These are phyloP conservation scores for Amblyopsis rosae DNA, from an alignment of 2,113 vertebrate genomes.

Conservation along the genomic window DNA sequence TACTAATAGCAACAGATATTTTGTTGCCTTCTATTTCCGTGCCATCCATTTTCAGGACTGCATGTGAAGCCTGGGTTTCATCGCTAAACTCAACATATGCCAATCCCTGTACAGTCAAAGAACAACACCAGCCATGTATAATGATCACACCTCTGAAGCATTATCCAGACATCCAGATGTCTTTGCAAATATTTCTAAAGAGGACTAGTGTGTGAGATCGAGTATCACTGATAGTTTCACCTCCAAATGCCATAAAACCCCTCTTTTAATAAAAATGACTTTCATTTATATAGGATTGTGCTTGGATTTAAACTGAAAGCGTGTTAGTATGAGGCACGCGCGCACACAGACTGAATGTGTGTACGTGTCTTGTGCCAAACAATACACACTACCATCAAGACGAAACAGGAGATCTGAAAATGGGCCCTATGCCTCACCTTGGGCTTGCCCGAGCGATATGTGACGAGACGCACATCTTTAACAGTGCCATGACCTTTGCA, in stretches of 20 bases:
- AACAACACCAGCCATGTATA: background rate
- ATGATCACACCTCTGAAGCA: background rate
- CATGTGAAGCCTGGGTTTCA: conserved; percentile 88
- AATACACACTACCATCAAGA: too few species aligned
- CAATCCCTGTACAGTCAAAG: conserved; percentile 81
- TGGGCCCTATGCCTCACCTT: conserved; percentile 78
- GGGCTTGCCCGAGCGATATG: conserved; percentile 92
- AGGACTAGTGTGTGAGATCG: too few species aligned
- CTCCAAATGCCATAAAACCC: too few species aligned
- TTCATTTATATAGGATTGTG: too few species aligned
- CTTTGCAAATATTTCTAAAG: too few species aligned
- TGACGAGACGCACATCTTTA: conserved; percentile 90
- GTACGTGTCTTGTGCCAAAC: too few species aligned
- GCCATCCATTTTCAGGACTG: conserved; percentile 91
- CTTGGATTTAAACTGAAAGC: too few species aligned
- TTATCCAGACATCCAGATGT: background rate
- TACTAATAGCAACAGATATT: conserved; percentile 93
- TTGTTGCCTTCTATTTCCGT: conserved; percentile 79
- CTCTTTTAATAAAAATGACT: too few species aligned
- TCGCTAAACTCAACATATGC: conserved; percentile 95
- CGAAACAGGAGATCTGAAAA: background rate
- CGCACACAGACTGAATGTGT: too few species aligned
- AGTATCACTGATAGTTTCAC: too few species aligned
- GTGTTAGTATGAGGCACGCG: too few species aligned
- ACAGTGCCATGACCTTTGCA: conserved; percentile 85